Base-by-base conservation (phyloP, 1,140 invertebrate genomes). In the Oreohelix idahoensis region DNA sequence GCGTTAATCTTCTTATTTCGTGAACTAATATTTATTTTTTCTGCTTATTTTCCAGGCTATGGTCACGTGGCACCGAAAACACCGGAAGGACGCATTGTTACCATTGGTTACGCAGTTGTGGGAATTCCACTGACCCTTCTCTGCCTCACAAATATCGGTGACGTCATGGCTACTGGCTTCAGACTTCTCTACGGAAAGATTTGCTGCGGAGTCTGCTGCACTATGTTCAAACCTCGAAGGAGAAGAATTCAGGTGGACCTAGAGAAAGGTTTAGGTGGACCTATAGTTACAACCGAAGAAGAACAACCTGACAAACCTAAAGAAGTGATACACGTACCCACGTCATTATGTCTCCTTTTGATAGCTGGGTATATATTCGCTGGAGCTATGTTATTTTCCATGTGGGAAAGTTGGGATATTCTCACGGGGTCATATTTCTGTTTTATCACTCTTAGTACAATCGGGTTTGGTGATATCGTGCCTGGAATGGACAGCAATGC, bases 61-160 rank as follows among this genome's bases (percentile, higher is more conserved):
- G 98, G 98, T 1, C 98, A 99, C 89, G 96, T 98, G 82, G 96
- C 96, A 75, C 97, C 98, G 17, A 95, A 95, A 83, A 99, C 97
- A 0, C 94, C 95, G 84, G 95, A 95, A 94, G 98, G 98, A 36
- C 98, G 98, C 93, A 94, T 98, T 76, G 95, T 95, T 39, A 99
- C 98, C 4, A 98, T 99, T 89, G 93, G 97, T 29, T 99, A 99
- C 93, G 97, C 98, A 0, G 97, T 99, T 73, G 95, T 98, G 63
- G 98, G 98, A n/a, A 98, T 99, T 95, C 98, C 98, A 0, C 93
- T 99, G 38, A 98, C 99, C 91, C 95, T 99, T 70, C 94, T 99
- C 23, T 94, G 93, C 89, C 94, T 99, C 35, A 97, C 97, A 77
- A 98, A 98, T 93, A 97, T 99, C 89, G 98, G 98, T 75, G 97